These are phyloP conservation scores for Semicossyphus pulcher DNA, from an alignment of 2,113 vertebrate species.

Conservation along the genomic window DNA sequence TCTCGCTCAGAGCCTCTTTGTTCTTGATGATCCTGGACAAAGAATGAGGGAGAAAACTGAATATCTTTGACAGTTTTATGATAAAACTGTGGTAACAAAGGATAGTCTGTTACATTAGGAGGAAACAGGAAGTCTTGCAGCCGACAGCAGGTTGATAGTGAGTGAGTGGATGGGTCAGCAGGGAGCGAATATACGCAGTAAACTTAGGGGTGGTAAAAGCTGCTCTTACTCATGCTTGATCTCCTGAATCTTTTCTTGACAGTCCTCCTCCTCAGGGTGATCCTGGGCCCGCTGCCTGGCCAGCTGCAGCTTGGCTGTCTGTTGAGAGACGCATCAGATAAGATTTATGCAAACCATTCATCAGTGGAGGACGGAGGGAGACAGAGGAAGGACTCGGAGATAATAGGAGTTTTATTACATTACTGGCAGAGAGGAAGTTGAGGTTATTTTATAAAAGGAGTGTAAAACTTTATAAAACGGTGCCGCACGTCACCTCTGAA, in stretches of 20 bases:
- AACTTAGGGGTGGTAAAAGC: conserved; percentile 15
- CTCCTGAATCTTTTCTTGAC: conserved; percentile 85
- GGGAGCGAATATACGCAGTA: conserved; percentile 24
- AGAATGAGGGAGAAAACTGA: neutral
- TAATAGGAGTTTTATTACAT: conserved; percentile 48
- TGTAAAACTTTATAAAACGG: conserved; percentile 40
- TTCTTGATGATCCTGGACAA: conserved; percentile 93
- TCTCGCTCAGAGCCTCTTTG: conserved; percentile 93
- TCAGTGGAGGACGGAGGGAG: conserved; percentile 36
- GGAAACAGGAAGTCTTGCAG: neutral
- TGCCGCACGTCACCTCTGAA: conserved; percentile 34
- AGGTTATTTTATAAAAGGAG: conserved; percentile 23
- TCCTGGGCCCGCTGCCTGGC: conserved; percentile 88
- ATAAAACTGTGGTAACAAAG: neutral
- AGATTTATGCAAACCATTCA: conserved; percentile 67
- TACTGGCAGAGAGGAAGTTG: conserved; percentile 29
- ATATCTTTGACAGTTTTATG: neutral
- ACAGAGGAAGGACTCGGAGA: conserved; percentile 30
- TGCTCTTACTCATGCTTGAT: conserved; percentile 88
- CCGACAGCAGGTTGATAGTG: conserved; percentile 11
- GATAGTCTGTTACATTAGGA: neutral
- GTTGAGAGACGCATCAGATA: conserved; percentile 61
- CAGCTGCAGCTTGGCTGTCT: conserved; percentile 92
- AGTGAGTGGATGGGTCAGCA: conserved; percentile 30
- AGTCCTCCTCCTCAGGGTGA: conserved; percentile 82